Conservation (phyloP, 2,888 invertebrate species). For the Sphecodes monilicornis region DNA sequence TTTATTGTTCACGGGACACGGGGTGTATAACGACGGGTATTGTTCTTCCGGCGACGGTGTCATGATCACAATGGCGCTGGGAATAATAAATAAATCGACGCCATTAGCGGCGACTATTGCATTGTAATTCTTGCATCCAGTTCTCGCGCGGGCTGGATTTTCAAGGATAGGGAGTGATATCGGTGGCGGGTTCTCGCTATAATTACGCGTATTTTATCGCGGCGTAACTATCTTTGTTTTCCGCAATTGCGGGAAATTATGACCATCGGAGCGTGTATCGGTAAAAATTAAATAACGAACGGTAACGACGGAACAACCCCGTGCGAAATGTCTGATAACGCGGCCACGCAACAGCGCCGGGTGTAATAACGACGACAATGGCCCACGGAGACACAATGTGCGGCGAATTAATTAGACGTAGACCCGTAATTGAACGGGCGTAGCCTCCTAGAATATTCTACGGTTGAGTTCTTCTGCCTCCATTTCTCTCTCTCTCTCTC, state of each 20-base stretch:
- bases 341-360: not conserved
- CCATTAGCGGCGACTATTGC: conserved; percentile 18
- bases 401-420: conserved; percentile 47
- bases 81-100: conserved; percentile 38
- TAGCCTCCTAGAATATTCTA: conserved; percentile 27
- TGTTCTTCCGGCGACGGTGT: conserved; percentile 30
- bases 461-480: not conserved
- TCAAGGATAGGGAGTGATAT: not conserved
- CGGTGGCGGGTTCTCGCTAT: not conserved
- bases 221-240: not conserved
- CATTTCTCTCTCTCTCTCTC: not conserved
- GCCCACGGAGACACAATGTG: conserved; percentile 18
- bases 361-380: conserved; percentile 42
- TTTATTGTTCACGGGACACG: conserved; percentile 42
- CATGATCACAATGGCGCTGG: not conserved
- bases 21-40: conserved; percentile 49
- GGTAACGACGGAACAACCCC: not conserved
- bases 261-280: not conserved
- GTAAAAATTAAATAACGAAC: conserved; percentile 7
- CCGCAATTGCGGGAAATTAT: not conserved
- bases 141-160: not conserved
- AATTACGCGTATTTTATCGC: not conserved
- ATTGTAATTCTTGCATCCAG: not conserved
- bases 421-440: conserved; percentile 34
- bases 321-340: conserved; percentile 21